Evolutionary conservation across 2,888 invertebrate genomes (phyloP), one percentile per base, ranked within the genome.

Genomic region (Agrilus mali): DNA sequence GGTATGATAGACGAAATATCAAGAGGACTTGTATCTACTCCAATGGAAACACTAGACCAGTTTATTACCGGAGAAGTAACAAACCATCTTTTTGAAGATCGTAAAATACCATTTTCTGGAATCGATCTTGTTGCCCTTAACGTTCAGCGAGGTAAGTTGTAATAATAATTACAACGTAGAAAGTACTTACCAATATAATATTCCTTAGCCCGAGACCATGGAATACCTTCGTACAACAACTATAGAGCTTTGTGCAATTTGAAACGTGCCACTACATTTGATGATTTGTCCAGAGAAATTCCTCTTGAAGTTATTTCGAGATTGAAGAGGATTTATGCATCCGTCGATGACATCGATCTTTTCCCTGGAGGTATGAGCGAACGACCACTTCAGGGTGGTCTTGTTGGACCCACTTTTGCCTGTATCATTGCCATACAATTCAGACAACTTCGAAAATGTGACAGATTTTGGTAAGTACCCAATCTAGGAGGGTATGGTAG

Each of bases 291-390:
- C 0, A 78, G 88, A 40, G 92, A 92, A 67, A 84, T 94, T 56
- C 85, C 90, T 17, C 80, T 80, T 47, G 87, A 88, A 67, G 83
- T 86, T 13, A 86, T 86, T 53, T 77, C 78, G 1, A 72, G 80
- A 48, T 74, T 88, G 57, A 85, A 86, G 65, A 75, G 83, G 46
- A 82, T 88, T 48, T 90, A 89, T 63, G 77, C 84, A 1, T 83
- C 86, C 2, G 94, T 95, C 0, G 94, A 96, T 58, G 96, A 97
- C 63, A 90, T 97, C 44, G 92, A 97, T 65, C 72, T 96, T 3
- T 97, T 96, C 77, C 89, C 94, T 0, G 96, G 95, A 16, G 88
- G 93, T 2, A 83, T 96, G 82, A 86, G 90, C 54, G 86, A 89
- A 63, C 72, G 85, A 38, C 86, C 88, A 0, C 70, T 92, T 6